These are phyloP conservation scores for Caenorhabditis angaria DNA, from an alignment of 2,888 invertebrate species.

Conservation along the genomic window DNA sequence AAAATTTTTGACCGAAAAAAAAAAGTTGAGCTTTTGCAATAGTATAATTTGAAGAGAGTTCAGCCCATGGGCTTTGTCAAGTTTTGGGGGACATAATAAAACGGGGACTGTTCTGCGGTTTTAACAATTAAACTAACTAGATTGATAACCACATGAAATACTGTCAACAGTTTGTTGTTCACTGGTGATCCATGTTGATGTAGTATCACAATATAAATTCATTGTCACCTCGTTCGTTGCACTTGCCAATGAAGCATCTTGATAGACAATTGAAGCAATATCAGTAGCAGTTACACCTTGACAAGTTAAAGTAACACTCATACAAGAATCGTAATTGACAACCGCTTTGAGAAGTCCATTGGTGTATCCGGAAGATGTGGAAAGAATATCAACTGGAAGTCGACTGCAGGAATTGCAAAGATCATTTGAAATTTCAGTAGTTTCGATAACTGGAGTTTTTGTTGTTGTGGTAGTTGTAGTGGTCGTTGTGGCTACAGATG, in stretches of 20 bases:
- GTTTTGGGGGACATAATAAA: background rate
- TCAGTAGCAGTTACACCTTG: constrained; percentile 19
- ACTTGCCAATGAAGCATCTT: constrained; percentile 15
- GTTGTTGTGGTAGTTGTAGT: constrained; percentile 18
- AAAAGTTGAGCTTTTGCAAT: background rate
- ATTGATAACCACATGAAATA: constrained; percentile 31
- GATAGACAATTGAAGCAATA: constrained; percentile 22
- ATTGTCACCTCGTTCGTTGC: constrained; percentile 4
- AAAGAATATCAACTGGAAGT: constrained; percentile 21
- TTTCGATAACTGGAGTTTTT: constrained; percentile 8
- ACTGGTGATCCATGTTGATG: constrained; percentile 24
- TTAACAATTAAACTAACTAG: background rate
- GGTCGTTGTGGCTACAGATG: constrained; percentile 6
- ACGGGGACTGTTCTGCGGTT: background rate
- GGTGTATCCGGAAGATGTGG: constrained; percentile 19
- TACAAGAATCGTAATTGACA: constrained; percentile 22
- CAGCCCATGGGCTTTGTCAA: background rate
- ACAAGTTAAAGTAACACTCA: constrained; percentile 30
- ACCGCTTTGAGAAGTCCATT: constrained; percentile 36
- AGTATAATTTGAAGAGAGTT: too few relatives aligned
- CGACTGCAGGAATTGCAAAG: constrained; percentile 29
- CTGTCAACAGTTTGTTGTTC: constrained; percentile 28
- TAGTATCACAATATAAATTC: constrained; percentile 20
- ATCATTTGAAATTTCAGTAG: constrained; percentile 24
- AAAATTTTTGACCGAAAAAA: background rate